Evolutionary conservation across 1,140 invertebrate species (phyloP), one percentile per base, ranked within the genome.

Genomic region (Bombus polaris): DNA sequence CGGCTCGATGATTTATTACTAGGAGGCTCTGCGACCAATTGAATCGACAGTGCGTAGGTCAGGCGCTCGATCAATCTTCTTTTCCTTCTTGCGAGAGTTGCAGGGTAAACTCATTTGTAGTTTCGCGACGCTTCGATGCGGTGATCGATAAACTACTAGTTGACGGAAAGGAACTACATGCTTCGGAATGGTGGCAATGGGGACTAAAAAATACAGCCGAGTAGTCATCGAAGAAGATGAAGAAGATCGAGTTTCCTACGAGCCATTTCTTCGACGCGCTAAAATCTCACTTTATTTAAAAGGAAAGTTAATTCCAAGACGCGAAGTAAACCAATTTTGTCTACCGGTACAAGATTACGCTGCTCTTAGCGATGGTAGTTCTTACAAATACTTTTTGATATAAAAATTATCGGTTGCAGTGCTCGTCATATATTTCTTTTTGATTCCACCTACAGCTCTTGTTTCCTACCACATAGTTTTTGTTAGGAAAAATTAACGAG

Each of bases 21-120:
- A 1, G 12, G 22, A 71, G 75, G n/a, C 35, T 37, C 47, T 13
- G 28, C 65, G 82, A 72, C 35, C 74, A 83, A 84, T 84, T 71
- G 82, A 71, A 84, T 84, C 75, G 82, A 79, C 65, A 83, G 73
- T 84, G 82, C 82, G 82, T 84, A 84, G 75, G 66, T 84, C 82
- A 71, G 74, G 4, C 47, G 57, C 35, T 44, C 82, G 82, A 84
- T 84, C 82, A 84, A 84, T 84, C 82, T 84, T 84, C 75, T 53
- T 44, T 73, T 18, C 42, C 71, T 47, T 39, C 71, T 44, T 44
- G 6, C 37, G 2, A 18, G 10, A 78, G 22, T 59, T 77, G 28
- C 74, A 35, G n/a, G 39, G n/a, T 22, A 59, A 32, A 57, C 66
- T 71, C 37, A 47, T 79, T 59, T 59, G 53, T 59, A 77, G 42